phyloP scores from a whole-genome alignment of 1,140 invertebrate genomes.

The Cydia amplana region DNA sequence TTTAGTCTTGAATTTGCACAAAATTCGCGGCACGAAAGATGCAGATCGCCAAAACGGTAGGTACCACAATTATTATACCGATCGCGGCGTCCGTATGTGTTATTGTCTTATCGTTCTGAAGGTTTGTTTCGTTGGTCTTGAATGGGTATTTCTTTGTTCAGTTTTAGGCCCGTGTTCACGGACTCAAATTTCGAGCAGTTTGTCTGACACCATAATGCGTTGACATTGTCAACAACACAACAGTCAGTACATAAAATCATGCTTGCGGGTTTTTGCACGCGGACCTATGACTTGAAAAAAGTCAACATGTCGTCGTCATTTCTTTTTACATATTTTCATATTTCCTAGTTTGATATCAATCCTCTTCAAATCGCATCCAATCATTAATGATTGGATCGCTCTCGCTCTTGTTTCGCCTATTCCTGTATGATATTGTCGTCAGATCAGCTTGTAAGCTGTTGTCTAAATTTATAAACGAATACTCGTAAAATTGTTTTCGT shows the following conservation, averaged over 20 bases:
- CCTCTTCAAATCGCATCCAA: constrained; percentile 48
- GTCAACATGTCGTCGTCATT: constrained; percentile 1
- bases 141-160: not conserved
- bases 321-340: not conserved
- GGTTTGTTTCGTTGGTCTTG: constrained; percentile 14
- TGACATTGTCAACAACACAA: not conserved
- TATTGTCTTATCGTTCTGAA: constrained; percentile 19
- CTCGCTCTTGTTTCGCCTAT: not conserved
- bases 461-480: not conserved
- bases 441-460: not conserved
- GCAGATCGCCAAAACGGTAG: constrained; percentile 52
- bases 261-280: constrained; percentile 49
- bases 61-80: constrained; percentile 51
- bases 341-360: constrained; percentile 25
- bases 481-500: not conserved
- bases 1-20: constrained; percentile 28
- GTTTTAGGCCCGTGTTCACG: constrained; percentile 30
- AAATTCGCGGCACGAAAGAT: constrained; percentile 33
- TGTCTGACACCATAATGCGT: not conserved
- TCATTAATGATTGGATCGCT: constrained; percentile 52
- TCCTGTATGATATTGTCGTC: not conserved
- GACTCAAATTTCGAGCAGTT: not conserved
- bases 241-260: constrained; percentile 1
- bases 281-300: constrained; percentile 35
- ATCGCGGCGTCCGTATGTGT: constrained; percentile 42